phyloP scores from a whole-genome alignment of 2,797 vertebrate genomes.

The Podarcis lilfordi region DNA sequence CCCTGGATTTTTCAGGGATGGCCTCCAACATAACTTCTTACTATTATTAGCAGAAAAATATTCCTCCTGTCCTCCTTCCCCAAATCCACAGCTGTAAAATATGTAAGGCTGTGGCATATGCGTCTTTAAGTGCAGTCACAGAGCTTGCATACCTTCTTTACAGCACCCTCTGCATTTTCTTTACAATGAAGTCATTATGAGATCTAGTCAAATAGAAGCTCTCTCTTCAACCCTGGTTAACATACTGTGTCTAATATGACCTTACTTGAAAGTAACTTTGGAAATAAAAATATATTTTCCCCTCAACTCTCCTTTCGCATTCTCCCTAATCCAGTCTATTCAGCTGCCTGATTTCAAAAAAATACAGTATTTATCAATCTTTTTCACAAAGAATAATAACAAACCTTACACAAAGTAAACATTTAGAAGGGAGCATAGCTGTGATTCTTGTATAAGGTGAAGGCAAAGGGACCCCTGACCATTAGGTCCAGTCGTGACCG shows the following conservation, averaged over 20 bases:
- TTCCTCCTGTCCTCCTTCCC: slow-evolving; percentile 55
- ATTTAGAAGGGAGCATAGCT: too few relatives aligned
- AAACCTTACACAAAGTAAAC: too few relatives aligned
- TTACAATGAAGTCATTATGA: background rate
- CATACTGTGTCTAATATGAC: background rate
- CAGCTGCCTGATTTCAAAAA: background rate
- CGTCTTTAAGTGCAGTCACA: slow-evolving; percentile 38
- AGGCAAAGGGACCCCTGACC: too few relatives aligned
- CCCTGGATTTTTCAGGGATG: slow-evolving; percentile 73
- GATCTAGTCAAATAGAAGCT: slow-evolving; percentile 21
- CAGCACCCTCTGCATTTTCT: slow-evolving; percentile 11
- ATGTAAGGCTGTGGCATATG: slow-evolving; percentile 54
- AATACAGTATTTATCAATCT: too few relatives aligned
- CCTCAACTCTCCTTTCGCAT: background rate
- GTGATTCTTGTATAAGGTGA: too few relatives aligned
- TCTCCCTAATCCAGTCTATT: background rate
- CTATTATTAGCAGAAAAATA: slow-evolving; percentile 79
- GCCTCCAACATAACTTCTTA: slow-evolving; percentile 70
- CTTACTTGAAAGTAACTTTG: slow-evolving; percentile 35
- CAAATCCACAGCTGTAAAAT: slow-evolving; percentile 70
- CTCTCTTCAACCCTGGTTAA: slow-evolving; percentile 38
- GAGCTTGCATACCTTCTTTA: slow-evolving; percentile 41
- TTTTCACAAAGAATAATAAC: too few relatives aligned
- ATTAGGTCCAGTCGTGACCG: too few relatives aligned
- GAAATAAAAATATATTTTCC: background rate